Evolutionary conservation across 2,113 vertebrate genomes (phyloP), one percentile per base, ranked within the genome.

Genomic region (Numida meleagris): DNA sequence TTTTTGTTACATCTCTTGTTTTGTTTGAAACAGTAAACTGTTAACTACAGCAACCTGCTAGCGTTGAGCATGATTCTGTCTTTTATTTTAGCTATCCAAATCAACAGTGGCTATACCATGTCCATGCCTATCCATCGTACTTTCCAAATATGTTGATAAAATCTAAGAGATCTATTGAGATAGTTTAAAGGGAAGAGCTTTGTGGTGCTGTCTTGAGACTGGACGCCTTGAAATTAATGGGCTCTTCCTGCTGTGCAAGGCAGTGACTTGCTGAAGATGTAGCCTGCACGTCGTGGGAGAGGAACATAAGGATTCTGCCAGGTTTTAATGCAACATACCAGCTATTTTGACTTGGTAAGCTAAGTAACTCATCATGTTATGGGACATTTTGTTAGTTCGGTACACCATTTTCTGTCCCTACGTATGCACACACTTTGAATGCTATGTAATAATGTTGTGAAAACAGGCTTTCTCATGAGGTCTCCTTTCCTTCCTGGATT

Each of bases 401-500:
- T 0, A 1, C 73, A 76, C 50, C n/a, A 1, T 85, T 92, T 92
- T 83, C 45, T 74, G 33, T 73, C 21, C 10, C 29, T 71, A 38
- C 0, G 0, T 42, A 10, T 2, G 3, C 42, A 29, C 20, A 19
- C 15, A 0, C n/a, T 83, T 82, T 40, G 76, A 81, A 88, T 74
- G 3, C 11, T 8, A 24, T 21, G 46, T 51, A 61, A 87, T 96
- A 96, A 95, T 94, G 61, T 77, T 92, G 90, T 66, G 61, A 92
- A 95, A 91, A 80, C 16, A 84, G 66, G 24, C 25, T 95, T 97
- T 96, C 80, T 95, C 57, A 36, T 82, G 85, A 95, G 84, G 75
- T 92, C 59, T 87, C 72, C 76, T 91, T 96, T 96, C 83, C 61
- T 95, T 94, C 70, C 73, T 95, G 40, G 42, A 80, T 90, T 96